A percentile compares a stretch with the other conserved stretches of the same genome.
phyloP scores from a whole-genome alignment of 2,113 vertebrate species.

The Anarhynchus alexandrinus region DNA sequence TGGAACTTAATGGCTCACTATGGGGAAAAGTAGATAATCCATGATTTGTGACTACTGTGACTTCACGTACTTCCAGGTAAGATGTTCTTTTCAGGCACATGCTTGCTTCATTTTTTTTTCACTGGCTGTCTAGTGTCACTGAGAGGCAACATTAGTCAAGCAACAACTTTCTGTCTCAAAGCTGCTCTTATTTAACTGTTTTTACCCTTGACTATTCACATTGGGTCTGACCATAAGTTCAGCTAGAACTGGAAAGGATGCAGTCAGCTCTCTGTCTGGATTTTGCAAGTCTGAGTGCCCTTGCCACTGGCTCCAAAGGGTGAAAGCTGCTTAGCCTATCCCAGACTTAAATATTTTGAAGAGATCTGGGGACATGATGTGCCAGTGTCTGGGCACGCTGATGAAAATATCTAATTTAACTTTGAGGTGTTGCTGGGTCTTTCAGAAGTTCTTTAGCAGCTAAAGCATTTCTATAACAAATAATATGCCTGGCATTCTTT shows the following conservation, averaged over 20 bases:
- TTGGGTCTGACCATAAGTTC: neutral
- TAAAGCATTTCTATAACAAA: slow-evolving; percentile 5
- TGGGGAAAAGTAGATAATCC: neutral
- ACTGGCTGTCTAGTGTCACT: neutral
- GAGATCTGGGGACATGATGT: neutral
- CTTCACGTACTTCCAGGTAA: neutral
- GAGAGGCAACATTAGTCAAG: neutral
- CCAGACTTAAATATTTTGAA: slow-evolving; percentile 30
- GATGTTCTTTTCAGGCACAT: neutral
- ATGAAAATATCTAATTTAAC: slow-evolving; percentile 49
- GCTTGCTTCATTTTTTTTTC: neutral
- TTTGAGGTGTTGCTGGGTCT: slow-evolving; percentile 1
- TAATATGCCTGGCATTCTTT: neutral
- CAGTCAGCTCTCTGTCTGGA: neutral
- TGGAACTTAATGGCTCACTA: neutral
- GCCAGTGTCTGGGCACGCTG: neutral
- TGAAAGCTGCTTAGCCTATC: slow-evolving; percentile 7
- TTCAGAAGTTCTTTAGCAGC: slow-evolving; percentile 17
- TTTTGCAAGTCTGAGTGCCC: neutral
- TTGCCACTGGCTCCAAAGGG: slow-evolving; percentile 6
- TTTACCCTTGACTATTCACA: neutral
- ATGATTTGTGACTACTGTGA: neutral
- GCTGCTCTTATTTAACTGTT: neutral
- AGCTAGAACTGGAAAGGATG: neutral
- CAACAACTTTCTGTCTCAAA: neutral